phyloP scores from a whole-genome alignment of 2,797 vertebrate genomes.

The Pangasius larnaudii region DNA sequence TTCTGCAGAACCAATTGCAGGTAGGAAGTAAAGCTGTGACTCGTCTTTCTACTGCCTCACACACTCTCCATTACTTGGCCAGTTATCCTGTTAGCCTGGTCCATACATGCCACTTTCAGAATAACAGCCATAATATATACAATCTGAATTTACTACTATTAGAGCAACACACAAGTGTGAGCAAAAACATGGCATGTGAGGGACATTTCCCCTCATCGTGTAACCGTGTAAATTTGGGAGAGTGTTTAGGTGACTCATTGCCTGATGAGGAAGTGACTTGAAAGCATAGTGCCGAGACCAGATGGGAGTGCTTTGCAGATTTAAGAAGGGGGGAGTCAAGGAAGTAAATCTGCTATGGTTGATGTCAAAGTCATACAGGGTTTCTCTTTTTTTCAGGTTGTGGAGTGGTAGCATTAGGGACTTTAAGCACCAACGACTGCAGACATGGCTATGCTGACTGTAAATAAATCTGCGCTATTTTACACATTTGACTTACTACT shows the following conservation, averaged over 20 bases:
- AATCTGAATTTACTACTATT: constrained; percentile 7
- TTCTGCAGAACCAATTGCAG: not conserved
- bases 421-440: not conserved
- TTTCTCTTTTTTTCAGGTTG: not conserved
- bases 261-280: constrained; percentile 52
- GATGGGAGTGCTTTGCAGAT: constrained; percentile 50
- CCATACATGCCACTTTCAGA: not conserved
- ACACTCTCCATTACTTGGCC: not conserved
- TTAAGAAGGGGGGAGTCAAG: constrained; percentile 36
- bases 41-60: constrained; percentile 18
- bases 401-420: not conserved
- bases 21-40: not conserved
- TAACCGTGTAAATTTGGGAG: constrained; percentile 22
- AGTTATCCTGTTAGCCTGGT: constrained; percentile 5
- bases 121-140: not conserved
- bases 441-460: not conserved
- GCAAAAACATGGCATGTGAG: not conserved
- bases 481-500: not conserved
- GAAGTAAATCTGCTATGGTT: constrained; percentile 24
- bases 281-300: constrained; percentile 22
- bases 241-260: constrained; percentile 44
- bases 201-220: constrained; percentile 22
- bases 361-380: constrained; percentile 33
- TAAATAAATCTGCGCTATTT: not conserved
- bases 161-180: not conserved